These are phyloP conservation scores for Poeciliopsis paucimaculata DNA, from an alignment of 2,797 vertebrate genomes.

Conservation along the genomic window DNA sequence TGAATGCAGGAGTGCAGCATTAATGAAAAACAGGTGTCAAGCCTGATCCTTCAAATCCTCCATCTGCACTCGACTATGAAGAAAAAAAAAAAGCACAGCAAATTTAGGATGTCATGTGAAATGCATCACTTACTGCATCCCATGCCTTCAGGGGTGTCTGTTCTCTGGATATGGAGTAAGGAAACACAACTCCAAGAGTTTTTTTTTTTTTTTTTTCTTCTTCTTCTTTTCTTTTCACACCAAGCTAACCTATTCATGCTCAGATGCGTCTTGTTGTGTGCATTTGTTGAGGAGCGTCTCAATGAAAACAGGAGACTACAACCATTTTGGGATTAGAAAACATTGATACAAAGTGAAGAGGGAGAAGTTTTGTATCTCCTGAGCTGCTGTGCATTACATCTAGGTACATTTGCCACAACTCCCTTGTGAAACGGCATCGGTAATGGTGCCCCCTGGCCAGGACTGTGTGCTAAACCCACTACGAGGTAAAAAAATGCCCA, in stretches of 20 bases:
- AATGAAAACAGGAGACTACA: neutral
- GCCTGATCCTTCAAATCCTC: constrained; percentile 49
- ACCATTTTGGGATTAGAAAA: constrained; percentile 25
- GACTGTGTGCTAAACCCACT: constrained; percentile 56
- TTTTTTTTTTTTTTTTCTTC: constrained; percentile 22
- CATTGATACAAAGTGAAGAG: constrained; percentile 14
- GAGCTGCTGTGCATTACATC: constrained; percentile 57
- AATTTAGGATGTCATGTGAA: constrained; percentile 47
- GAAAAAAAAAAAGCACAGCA: constrained; percentile 47
- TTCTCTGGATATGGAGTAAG: constrained; percentile 57
- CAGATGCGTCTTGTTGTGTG: neutral
- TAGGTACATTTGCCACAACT: constrained; percentile 63
- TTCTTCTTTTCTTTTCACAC: constrained; percentile 20
- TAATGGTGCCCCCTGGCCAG: constrained; percentile 73
- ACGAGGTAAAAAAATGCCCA: constrained; percentile 57
- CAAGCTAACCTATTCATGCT: constrained; percentile 10
- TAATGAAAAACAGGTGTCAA: constrained; percentile 62
- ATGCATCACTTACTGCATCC: constrained; percentile 63
- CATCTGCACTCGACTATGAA: constrained; percentile 33
- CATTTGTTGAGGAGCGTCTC: neutral
- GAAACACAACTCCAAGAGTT: constrained; percentile 14
- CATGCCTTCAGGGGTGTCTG: constrained; percentile 40
- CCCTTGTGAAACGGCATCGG: constrained; percentile 42
- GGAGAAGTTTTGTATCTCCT: constrained; percentile 15
- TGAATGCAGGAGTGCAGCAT: constrained; percentile 21